Percentiles rank a stretch among this genome's conserved stretches.
Conservation (phyloP, 2,797 vertebrate genomes). For the Girardinus metallicus region DNA sequence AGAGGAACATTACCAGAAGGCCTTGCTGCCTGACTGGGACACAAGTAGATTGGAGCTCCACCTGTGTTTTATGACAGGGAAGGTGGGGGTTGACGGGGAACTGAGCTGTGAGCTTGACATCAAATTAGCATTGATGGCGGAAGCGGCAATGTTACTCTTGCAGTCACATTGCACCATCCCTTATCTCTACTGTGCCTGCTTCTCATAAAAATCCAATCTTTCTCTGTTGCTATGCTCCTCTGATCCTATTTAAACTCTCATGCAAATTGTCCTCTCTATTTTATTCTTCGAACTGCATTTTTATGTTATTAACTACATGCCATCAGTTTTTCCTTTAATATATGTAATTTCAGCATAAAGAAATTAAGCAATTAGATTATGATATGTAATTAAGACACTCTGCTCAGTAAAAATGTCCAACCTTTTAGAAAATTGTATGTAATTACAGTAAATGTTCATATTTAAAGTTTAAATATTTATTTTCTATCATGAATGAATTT, state of each 20-base stretch:
- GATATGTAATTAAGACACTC: not conserved
- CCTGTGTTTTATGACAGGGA: constrained; percentile 69
- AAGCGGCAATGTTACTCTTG: constrained; percentile 36
- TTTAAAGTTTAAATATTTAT: not conserved
- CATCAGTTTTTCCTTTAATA: not conserved
- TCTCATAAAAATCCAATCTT: constrained; percentile 17
- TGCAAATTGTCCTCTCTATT: constrained; percentile 6
- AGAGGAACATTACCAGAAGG: constrained; percentile 69
- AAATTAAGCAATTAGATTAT: not conserved
- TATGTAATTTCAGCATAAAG: not conserved
- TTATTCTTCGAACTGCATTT: constrained; percentile 8
- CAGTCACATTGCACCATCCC: constrained; percentile 21
- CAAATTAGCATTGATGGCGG: constrained; percentile 52
- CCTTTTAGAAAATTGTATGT: not conserved
- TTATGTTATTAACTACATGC: not conserved
- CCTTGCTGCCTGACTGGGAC: constrained; percentile 37
- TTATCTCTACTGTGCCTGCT: constrained; percentile 4
- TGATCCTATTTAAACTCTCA: constrained; percentile 6
- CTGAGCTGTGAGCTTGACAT: constrained; percentile 38
- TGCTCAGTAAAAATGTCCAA: not conserved
- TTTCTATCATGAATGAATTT: not conserved
- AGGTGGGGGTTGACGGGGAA: constrained; percentile 4
- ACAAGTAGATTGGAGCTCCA: constrained; percentile 60
- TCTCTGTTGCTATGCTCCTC: constrained; percentile 24
- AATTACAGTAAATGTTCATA: not conserved